Percentiles rank a stretch among this genome's conserved stretches.
These are phyloP conservation scores for Agonopterix subpropinquella DNA, from an alignment of 2,888 invertebrate genomes.

Conservation along the genomic window DNA sequence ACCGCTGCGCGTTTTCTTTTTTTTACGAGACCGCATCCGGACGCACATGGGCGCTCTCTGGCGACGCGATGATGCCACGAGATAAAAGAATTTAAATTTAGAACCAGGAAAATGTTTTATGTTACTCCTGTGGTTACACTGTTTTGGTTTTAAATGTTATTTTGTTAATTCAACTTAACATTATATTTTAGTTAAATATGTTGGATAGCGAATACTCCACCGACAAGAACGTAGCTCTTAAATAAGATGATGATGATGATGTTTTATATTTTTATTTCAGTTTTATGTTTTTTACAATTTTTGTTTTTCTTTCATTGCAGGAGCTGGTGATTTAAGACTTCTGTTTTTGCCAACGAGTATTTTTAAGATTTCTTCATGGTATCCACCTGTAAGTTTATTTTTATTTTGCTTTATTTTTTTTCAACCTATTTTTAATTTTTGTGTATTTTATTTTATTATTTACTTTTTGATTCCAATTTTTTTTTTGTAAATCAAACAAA, in stretches of 20 bases:
- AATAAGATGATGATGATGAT: no score
- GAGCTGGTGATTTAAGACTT: slow-evolving; percentile 33
- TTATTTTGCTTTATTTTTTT: slow-evolving; percentile 17
- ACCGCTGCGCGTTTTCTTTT: slow-evolving; percentile 14
- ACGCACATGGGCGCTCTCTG: slow-evolving; percentile 17
- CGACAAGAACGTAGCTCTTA: no score
- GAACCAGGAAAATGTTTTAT: slow-evolving; percentile 27
- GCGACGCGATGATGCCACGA: slow-evolving; percentile 24
- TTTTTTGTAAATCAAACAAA: no score
- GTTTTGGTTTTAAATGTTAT: slow-evolving; percentile 9
- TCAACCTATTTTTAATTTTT: slow-evolving; percentile 25
- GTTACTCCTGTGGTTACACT: not conserved
- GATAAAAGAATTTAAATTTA: slow-evolving; percentile 59
- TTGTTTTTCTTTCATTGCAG: slow-evolving; percentile 54
- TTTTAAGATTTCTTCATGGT: slow-evolving; percentile 68
- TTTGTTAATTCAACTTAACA: not conserved
- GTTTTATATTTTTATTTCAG: slow-evolving; percentile 12
- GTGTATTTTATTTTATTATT: slow-evolving; percentile 19
- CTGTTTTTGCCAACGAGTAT: slow-evolving; percentile 45
- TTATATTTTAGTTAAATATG: not conserved
- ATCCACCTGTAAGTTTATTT: slow-evolving; percentile 73
- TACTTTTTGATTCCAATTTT: not conserved
- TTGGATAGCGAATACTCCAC: no score
- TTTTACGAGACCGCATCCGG: slow-evolving; percentile 23
- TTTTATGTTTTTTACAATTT: slow-evolving; percentile 31